Conservation (phyloP, 2,113 vertebrate genomes). For the Uropsilus gracilis region DNA sequence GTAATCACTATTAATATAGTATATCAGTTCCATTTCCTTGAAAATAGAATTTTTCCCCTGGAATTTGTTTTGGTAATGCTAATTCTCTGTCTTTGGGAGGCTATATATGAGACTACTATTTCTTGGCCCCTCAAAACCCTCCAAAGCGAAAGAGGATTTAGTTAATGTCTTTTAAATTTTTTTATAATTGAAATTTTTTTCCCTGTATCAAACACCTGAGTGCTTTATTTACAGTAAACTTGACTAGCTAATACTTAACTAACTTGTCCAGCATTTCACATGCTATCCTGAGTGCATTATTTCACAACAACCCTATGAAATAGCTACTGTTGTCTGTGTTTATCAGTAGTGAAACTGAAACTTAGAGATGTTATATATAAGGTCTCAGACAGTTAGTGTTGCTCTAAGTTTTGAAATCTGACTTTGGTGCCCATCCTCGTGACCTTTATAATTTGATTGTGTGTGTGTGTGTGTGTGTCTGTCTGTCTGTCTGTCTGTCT, state of each 20-base stretch:
- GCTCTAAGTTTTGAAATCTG: slow-evolving; percentile 3
- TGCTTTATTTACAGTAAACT: background rate
- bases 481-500: background rate
- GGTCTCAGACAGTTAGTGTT: background rate
- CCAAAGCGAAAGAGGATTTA: background rate
- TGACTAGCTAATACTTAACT: background rate
- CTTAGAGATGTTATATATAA: background rate
- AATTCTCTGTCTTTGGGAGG: background rate
- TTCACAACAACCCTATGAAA: background rate
- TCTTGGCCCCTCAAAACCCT: background rate
- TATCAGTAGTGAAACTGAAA: background rate
- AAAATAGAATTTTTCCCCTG: background rate
- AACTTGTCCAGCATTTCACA: background rate
- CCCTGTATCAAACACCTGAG: background rate
- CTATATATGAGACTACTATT: background rate
- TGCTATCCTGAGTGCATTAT: background rate
- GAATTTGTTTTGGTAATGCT: background rate
- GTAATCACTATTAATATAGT: background rate
- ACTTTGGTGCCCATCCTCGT: background rate
- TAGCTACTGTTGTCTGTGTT: background rate
- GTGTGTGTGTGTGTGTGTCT: background rate
- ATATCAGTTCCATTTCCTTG: background rate
- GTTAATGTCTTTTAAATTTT: background rate
- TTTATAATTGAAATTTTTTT: slow-evolving; percentile 40
- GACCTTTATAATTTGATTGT: background rate